Base-by-base conservation (phyloP, 1,140 invertebrate species). In the Bombus vancouverensis region DNA sequence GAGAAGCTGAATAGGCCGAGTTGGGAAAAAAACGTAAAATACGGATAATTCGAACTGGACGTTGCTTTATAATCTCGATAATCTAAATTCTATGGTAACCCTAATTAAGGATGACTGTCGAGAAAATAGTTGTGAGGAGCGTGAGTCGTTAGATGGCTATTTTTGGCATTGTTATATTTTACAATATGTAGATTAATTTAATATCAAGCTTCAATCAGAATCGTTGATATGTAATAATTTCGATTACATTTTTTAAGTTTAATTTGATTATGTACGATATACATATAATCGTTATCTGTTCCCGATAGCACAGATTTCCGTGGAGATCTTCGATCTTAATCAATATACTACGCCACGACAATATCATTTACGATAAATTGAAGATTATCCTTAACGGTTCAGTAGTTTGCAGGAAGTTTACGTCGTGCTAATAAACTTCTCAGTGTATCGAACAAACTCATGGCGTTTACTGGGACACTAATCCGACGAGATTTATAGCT, bases 311-410 rank as follows among this genome's bases (percentile, higher is more conserved):
- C 68, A 83, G 70, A 76, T 78, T 83, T 65, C 70, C 57, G 5
- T 18, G 12, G 32, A 80, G 76, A 90, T 88, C 83, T 88, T 86
- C 87, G 82, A 90, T 83, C 72, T 85, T 90, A 89, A 90, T 90
- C 85, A 90, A 83, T 82, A 90, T 87, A 73, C 85, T 22, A 62
- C 18, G 75, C 79, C 81, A 66, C 71, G 82, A 88, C 80, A 87
- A 80, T 70, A 79, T 81, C 89, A 80, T 90, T 90, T 89, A 88
- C 82, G 78, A 73, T 57, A 90, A 84, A 90, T 90, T 86, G 88
- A 81, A 76, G 88, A 72, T 81, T 62, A 80, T 82, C 84, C 77
- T 72, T 89, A 89, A 90, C 85, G 78, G 83, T 72, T 81, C 76
- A 37, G 80, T 57, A 82, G 87, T 87, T 90, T 78, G 75, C 82